phyloP scores from a whole-genome alignment of 2,113 vertebrate genomes.

The Rallus limicola region DNA sequence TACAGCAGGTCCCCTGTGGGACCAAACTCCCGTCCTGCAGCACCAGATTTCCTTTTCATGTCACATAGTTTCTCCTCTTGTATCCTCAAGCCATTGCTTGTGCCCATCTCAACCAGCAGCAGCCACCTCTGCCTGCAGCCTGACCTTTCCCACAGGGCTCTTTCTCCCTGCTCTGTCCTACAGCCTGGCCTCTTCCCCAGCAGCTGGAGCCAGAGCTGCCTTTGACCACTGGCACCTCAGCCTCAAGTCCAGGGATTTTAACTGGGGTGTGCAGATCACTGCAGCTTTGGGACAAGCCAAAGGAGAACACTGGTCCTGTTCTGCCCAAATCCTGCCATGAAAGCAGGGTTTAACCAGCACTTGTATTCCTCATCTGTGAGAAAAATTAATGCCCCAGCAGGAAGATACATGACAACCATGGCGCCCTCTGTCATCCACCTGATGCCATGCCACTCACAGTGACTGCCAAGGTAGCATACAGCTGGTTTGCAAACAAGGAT shows the following conservation, averaged over 20 bases:
- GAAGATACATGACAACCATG: not conserved
- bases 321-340: not conserved
- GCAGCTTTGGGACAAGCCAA: not conserved
- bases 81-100: not conserved
- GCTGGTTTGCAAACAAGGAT: not conserved
- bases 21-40: not conserved
- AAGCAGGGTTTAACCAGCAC: not conserved
- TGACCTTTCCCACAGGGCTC: accelerated
- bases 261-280: not conserved
- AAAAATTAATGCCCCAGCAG: not conserved
- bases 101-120: not conserved
- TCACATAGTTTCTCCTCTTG: not conserved
- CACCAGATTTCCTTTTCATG: not conserved
- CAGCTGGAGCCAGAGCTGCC: not conserved
- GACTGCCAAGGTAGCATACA: not conserved
- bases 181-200: no score
- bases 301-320: not conserved
- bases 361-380: not conserved
- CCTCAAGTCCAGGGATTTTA: not conserved
- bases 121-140: not conserved
- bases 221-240: not conserved
- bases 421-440: not conserved
- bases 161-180: not conserved
- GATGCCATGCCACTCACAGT: not conserved
- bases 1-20: not conserved